A percentile compares a stretch with the other conserved stretches of the same genome.
phyloP scores from a whole-genome alignment of 2,797 vertebrate species.

The Anguilla anguilla region DNA sequence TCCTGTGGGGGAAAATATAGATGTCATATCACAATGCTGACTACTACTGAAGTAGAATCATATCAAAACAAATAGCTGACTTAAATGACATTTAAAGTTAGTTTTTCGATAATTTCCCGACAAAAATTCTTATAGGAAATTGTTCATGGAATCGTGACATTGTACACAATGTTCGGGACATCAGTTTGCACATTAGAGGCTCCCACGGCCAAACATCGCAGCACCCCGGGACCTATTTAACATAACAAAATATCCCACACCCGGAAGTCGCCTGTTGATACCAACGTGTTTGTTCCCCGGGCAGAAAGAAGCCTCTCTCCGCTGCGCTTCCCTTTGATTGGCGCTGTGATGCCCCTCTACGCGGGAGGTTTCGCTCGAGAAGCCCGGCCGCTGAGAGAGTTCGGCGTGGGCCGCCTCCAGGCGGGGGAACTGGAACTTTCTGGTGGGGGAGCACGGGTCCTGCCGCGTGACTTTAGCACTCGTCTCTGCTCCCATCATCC shows the following conservation, averaged over 20 bases:
- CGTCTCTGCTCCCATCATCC: not conserved
- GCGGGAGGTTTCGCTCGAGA: not conserved
- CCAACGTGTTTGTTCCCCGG: not conserved
- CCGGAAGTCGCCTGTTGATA: not conserved
- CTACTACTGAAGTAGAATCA: constrained; percentile 49
- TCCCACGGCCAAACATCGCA: not conserved
- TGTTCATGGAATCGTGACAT: not conserved
- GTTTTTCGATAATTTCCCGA: not conserved
- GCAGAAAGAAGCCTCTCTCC: not conserved
- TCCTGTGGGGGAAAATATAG: constrained; percentile 49
- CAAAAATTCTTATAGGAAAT: not conserved
- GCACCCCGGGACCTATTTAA: not conserved
- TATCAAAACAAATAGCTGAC: not conserved
- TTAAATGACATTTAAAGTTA: constrained; percentile 1
- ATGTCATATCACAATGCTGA: constrained; percentile 48
- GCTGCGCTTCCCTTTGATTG: not conserved
- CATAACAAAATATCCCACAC: not conserved
- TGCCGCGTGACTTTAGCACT: constrained; percentile 9
- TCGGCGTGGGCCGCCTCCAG: not conserved
- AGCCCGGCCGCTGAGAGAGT: not conserved
- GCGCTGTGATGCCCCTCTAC: not conserved
- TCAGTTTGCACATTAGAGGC: not conserved
- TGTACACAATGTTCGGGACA: not conserved
- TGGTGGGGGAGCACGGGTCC: not conserved
- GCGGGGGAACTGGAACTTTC: constrained; percentile 23